Evolutionary conservation across 92 coral and sea anemone species (phyloP).

Genomic region (Porites cylindrica): DNA sequence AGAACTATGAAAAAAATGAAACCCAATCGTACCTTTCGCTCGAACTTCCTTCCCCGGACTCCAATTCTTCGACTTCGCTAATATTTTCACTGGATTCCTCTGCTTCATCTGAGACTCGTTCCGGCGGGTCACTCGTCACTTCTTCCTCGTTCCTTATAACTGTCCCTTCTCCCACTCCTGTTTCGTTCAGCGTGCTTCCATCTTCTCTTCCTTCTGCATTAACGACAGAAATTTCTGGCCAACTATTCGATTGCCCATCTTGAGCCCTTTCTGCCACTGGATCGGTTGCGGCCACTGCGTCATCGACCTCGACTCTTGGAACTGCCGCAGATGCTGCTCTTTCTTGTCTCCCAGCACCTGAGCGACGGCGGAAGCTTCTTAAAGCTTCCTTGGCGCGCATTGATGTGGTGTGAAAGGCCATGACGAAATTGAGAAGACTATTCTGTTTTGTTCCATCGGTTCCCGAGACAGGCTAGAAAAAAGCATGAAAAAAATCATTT

Average conservation of each 20-base stretch:
- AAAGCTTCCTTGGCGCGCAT: slow-evolving; percentile 91
- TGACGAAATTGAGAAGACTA: slow-evolving; percentile 82
- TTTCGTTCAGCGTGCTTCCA: neutral
- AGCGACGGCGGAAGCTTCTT: slow-evolving; percentile 70
- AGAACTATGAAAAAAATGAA: neutral
- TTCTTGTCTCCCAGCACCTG: slow-evolving; percentile 52
- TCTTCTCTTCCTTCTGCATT: slow-evolving; percentile 12
- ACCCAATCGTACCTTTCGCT: slow-evolving; percentile 15
- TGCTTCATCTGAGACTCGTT: neutral
- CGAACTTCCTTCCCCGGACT: neutral
- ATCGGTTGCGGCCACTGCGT: neutral
- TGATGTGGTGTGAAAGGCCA: slow-evolving; percentile 89
- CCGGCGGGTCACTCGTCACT: neutral
- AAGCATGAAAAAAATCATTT: neutral
- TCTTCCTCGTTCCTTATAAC: slow-evolving; percentile 23
- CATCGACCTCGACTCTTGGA: neutral
- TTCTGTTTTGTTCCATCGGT: slow-evolving; percentile 58
- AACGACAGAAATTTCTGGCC: slow-evolving; percentile 7
- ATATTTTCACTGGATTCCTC: slow-evolving; percentile 18
- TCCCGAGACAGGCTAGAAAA: slow-evolving; percentile 11
- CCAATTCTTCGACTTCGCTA: slow-evolving; percentile 17
- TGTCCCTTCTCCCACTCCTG: slow-evolving; percentile 22
- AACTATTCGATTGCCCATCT: neutral
- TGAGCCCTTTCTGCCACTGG: slow-evolving; percentile 3
- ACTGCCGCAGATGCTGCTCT: slow-evolving; percentile 10